A percentile compares a stretch with the other conserved stretches of the same genome.
phyloP scores from a whole-genome alignment of 1,140 invertebrate genomes.

The Colletes latitarsis region DNA sequence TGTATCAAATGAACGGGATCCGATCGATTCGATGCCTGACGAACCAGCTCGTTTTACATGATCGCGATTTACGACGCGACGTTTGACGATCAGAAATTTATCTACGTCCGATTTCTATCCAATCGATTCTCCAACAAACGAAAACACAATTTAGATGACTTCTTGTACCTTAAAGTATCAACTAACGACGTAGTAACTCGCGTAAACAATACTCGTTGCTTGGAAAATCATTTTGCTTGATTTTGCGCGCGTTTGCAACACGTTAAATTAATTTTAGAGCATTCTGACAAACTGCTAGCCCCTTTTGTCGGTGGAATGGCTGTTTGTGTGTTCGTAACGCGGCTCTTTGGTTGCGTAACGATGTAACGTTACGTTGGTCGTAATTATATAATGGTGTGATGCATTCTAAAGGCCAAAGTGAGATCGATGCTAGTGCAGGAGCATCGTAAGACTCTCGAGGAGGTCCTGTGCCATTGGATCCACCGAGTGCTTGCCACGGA shows the following conservation, averaged over 20 bases:
- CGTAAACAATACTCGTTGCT: too few relatives aligned
- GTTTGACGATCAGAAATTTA: not conserved
- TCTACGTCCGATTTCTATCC: not conserved
- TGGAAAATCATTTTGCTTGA: not conserved
- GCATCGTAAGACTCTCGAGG: conserved; percentile 17
- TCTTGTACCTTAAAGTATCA: too few relatives aligned
- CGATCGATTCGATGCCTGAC: conserved; percentile 28
- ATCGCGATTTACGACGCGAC: not conserved
- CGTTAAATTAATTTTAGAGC: conserved; percentile 30
- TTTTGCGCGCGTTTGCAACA: not conserved
- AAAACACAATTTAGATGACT: too few relatives aligned
- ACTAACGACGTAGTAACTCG: too few relatives aligned
- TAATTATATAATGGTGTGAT: conserved; percentile 52
- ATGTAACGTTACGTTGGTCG: conserved; percentile 41
- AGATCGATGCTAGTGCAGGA: conserved; percentile 42
- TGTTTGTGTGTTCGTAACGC: not conserved
- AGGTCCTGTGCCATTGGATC: conserved; percentile 23
- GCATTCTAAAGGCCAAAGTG: conserved; percentile 51
- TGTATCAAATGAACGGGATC: conserved; percentile 43
- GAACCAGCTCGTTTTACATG: conserved; percentile 12
- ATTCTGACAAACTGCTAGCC: not conserved
- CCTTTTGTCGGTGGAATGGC: not conserved
- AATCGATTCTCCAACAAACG: too few relatives aligned
- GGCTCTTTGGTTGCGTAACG: conserved; percentile 28
- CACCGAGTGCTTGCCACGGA: conserved; percentile 18